Evolutionary conservation across 2,113 vertebrate genomes (phyloP).

Genomic region (Hippocampus comes): DNA sequence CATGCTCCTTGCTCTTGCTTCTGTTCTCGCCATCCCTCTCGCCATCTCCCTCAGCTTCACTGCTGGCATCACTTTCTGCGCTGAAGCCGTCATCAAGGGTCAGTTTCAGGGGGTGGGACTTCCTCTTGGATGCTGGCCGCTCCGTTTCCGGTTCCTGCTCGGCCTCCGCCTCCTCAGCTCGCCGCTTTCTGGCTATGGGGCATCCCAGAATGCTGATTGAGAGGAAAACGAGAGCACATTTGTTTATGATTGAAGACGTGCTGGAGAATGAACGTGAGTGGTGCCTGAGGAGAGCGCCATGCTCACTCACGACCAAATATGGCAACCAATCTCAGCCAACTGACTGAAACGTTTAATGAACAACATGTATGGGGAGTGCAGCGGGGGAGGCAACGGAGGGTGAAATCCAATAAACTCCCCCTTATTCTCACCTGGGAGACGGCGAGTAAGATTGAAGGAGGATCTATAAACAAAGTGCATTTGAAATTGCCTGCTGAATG

Average conservation of each 20-base stretch:
- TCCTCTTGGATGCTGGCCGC: slow-evolving; percentile 83
- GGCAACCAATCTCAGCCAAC: slow-evolving; percentile 63
- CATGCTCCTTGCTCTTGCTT: slow-evolving; percentile 24
- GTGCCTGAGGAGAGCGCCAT: slow-evolving; percentile 53
- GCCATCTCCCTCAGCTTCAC: slow-evolving; percentile 76
- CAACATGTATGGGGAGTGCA: slow-evolving; percentile 50
- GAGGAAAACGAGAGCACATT: neutral
- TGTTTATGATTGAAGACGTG: slow-evolving; percentile 14
- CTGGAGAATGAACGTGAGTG: slow-evolving; percentile 22
- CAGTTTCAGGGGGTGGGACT: slow-evolving; percentile 88
- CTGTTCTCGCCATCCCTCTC: slow-evolving; percentile 45
- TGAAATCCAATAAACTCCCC: slow-evolving; percentile 72
- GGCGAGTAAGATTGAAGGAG: slow-evolving; percentile 38
- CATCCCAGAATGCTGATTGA: slow-evolving; percentile 83
- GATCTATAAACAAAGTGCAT: slow-evolving; percentile 69
- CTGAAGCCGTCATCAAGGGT: slow-evolving; percentile 88
- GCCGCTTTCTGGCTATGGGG: slow-evolving; percentile 91
- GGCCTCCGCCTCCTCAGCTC: slow-evolving; percentile 77
- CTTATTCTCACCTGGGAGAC: slow-evolving; percentile 63
- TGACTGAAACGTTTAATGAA: slow-evolving; percentile 73
- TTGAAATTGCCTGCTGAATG: slow-evolving; percentile 63
- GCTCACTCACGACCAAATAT: slow-evolving; percentile 48
- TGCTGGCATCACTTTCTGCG: slow-evolving; percentile 83
- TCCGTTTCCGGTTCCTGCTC: slow-evolving; percentile 73
- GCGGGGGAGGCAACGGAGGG: slow-evolving; percentile 49